phyloP scores from a whole-genome alignment of 2,113 vertebrate genomes.

The Percina caprodes region DNA sequence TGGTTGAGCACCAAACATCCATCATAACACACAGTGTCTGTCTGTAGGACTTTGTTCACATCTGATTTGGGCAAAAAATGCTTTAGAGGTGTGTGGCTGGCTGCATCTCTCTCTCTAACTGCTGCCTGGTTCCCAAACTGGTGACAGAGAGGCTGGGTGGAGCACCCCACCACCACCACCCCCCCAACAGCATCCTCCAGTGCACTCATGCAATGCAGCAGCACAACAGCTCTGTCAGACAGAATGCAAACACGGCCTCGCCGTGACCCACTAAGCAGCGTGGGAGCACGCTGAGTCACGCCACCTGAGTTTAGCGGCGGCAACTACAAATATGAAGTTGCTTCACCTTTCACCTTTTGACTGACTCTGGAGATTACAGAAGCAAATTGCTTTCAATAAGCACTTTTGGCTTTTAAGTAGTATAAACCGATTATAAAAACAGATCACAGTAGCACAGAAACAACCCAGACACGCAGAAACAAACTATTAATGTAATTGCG shows the following conservation, averaged over 20 bases:
- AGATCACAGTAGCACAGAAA: constrained; percentile 5
- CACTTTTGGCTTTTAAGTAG: background rate
- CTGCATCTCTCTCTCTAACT: constrained; percentile 29
- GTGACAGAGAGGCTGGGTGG: constrained; percentile 43
- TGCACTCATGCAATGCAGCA: constrained; percentile 67
- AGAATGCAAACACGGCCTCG: constrained; percentile 66
- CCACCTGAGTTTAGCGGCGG: constrained; percentile 44
- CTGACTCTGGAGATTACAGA: constrained; percentile 12
- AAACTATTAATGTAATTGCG: background rate
- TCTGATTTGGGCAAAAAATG: constrained; percentile 31
- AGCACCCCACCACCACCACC: background rate
- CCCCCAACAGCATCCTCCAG: constrained; percentile 43
- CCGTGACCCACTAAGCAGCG: constrained; percentile 61
- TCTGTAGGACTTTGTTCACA: constrained; percentile 49
- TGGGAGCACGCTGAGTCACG: constrained; percentile 70
- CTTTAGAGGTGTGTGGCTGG: constrained; percentile 56
- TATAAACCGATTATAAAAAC: constrained; percentile 8
- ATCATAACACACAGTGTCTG: constrained; percentile 62
- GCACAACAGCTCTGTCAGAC: constrained; percentile 71
- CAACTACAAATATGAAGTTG: constrained; percentile 51
- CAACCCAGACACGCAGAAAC: background rate
- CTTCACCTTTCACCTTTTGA: constrained; percentile 53
- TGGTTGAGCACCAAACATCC: constrained; percentile 76
- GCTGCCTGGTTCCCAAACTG: constrained; percentile 40
- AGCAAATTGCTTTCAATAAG: constrained; percentile 32